A percentile compares a stretch with the other conserved stretches of the same genome.
phyloP scores from a whole-genome alignment of 2,888 invertebrate species.

The Steinernema carpocapsae region DNA sequence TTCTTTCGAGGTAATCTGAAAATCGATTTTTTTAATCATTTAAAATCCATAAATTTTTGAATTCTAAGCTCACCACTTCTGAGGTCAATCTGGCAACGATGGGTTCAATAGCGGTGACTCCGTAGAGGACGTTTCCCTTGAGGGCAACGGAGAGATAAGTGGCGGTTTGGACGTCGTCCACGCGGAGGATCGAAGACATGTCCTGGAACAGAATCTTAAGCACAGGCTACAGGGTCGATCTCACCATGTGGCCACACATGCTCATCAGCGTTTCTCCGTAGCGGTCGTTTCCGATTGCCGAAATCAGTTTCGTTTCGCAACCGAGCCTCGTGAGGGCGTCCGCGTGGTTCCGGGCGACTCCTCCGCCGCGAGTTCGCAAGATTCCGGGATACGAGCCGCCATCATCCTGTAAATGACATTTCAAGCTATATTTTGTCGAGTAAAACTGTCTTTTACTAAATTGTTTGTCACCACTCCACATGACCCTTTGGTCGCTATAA shows the following conservation, averaged over 20 bases:
- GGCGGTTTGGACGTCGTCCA: constrained; percentile 47
- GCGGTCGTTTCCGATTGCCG: constrained; percentile 80
- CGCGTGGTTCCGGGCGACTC: constrained; percentile 89
- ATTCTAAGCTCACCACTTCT: constrained; percentile 43
- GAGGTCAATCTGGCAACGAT: constrained; percentile 51
- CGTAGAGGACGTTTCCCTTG: constrained; percentile 55
- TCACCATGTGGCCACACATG: constrained; percentile 33
- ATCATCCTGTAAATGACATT: constrained; percentile 75
- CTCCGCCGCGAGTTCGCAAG: constrained; percentile 78
- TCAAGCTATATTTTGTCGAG: too few relatives aligned
- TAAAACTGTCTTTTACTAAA: too few relatives aligned
- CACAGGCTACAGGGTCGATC: not conserved
- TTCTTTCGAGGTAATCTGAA: constrained; percentile 75
- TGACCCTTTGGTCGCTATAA: too few relatives aligned
- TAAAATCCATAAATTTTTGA: too few relatives aligned
- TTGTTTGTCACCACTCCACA: too few relatives aligned
- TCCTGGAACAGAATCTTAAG: constrained; percentile 30
- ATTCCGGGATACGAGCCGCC: constrained; percentile 80
- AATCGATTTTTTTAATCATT: too few relatives aligned
- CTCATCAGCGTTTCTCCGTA: constrained; percentile 34
- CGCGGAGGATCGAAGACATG: constrained; percentile 26
- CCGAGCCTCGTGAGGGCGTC: constrained; percentile 77
- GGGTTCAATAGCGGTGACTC: constrained; percentile 52
- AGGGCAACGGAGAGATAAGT: constrained; percentile 56
- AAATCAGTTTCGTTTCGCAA: constrained; percentile 74